Evolutionary conservation across 1,140 invertebrate genomes (phyloP), one percentile per base, ranked within the genome.

Genomic region (Zophobas atratus): DNA sequence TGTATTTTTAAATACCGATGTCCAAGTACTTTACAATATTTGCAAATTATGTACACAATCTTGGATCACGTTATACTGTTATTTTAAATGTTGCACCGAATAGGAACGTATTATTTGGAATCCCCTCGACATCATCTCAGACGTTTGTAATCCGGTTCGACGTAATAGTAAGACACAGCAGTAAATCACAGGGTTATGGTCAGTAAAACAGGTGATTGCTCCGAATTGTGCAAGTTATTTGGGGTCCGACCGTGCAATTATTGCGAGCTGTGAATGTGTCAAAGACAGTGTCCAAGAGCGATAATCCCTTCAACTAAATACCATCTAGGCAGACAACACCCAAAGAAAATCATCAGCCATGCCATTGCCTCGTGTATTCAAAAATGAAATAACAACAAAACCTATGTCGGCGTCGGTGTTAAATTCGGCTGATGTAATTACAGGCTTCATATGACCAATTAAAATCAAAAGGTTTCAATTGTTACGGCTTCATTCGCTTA

Each of bases 191-290:
- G 55, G 49, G 77, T 78, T 78, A 78, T 74, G 77, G 71, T 55
- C 77, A 78, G 56, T 78, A 78, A 78, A 78, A 74, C 77, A 78
- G 71, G 77, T 78, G 77, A 78, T 78, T 78, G 77, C 60, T 60
- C 51, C 43, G 71, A 78, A 78, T 78, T 70, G 77, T 78, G 51
- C 67, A 48, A 55, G 70, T 60, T 70, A 72, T 72, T 72, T 77
- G 70, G 76, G 76, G 67, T 55, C 60, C 33, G 70, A 72, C 48
- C 63, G 56, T 57, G 76, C 71, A 77, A 77, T 77, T 77, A 77
- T 77, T 46, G 76, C 70, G 76, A 72, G 55, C 76, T 60, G 76
- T 56, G 76, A 63, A 77, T 77, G 70, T 77, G 76, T 77, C 76
- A 77, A 72, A 77, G 76, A 70, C 76, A 72, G 56, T 41, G 39